These are phyloP conservation scores for Mastigias papua DNA, from an alignment of 30 jellyfish, hydroid and myxozoan species.

Conservation along the genomic window DNA sequence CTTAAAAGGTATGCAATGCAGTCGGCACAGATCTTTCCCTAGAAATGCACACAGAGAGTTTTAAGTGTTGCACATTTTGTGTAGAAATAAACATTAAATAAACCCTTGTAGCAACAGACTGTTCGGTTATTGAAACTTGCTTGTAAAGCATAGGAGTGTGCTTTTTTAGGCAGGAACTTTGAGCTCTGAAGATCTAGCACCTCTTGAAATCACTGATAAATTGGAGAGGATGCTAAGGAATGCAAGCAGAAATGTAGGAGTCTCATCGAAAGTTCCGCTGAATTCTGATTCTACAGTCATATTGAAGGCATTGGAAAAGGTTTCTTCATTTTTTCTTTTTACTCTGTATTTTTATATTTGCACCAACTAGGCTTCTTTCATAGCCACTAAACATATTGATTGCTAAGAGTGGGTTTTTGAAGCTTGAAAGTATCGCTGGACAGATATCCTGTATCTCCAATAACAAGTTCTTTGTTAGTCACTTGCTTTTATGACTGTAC, in stretches of 20 bases:
- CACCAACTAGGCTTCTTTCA: too few species aligned
- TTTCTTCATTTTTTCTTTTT: not conserved
- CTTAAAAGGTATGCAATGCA: too few species aligned
- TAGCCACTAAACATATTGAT: too few species aligned
- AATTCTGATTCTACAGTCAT: slow-evolving; percentile 41
- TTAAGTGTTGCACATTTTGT: too few species aligned
- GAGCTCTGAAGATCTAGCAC: slow-evolving; percentile 62
- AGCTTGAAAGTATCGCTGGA: not conserved
- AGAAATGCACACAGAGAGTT: too few species aligned
- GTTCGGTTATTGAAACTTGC: too few species aligned
- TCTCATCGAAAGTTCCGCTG: slow-evolving; percentile 45
- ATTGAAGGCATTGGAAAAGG: slow-evolving; percentile 61
- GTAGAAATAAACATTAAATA: too few species aligned
- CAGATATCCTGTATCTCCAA: not conserved
- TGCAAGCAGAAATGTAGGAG: slow-evolving; percentile 42
- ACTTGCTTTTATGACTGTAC: too few species aligned
- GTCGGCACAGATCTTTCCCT: too few species aligned
- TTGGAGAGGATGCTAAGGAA: slow-evolving; percentile 57
- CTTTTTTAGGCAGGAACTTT: slow-evolving; percentile 80
- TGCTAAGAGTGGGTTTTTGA: not conserved
- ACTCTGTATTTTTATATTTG: not conserved
- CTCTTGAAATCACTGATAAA: slow-evolving; percentile 61
- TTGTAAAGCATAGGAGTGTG: not conserved
- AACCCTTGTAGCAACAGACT: too few species aligned
- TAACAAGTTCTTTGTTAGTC: too few species aligned